Evolutionary conservation across 2,888 invertebrate genomes (phyloP).

Genomic region (Arctia plantaginis): DNA sequence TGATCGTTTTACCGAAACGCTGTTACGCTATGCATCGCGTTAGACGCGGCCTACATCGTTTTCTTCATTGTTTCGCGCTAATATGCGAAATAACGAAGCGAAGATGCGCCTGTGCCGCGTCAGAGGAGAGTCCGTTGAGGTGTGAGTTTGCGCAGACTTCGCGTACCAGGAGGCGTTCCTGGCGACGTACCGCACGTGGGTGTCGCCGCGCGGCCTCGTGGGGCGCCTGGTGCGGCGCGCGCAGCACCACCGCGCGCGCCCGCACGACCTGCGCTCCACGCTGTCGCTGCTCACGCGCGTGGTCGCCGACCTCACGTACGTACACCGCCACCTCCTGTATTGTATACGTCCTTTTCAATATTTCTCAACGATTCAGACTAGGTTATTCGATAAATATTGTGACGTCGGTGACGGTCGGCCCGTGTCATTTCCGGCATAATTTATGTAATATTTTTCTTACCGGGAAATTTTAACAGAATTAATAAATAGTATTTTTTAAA

Average conservation of each 20-base stretch:
- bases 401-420: no score
- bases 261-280: conserved; percentile 92
- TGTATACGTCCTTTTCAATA: background rate
- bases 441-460: background rate
- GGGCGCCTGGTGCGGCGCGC: conserved; percentile 92
- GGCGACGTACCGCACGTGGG: conserved; percentile 98
- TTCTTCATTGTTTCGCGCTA: background rate
- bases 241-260: conserved; percentile 88
- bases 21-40: conserved; percentile 4
- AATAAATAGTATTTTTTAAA: background rate
- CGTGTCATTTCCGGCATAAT: no score
- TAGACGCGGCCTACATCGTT: background rate
- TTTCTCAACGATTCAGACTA: background rate
- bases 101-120: background rate
- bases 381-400: background rate
- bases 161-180: conserved; percentile 99
- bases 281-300: conserved; percentile 97
- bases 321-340: background rate
- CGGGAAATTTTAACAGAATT: background rate
- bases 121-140: background rate
- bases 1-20: conserved; percentile 5
- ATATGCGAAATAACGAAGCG: background rate
- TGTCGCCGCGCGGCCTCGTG: conserved; percentile 94
- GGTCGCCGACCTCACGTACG: conserved; percentile 97
- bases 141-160: conserved; percentile 88